These are phyloP conservation scores for Tetramorium simillimum DNA, from an alignment of 1,140 invertebrate genomes.

Conservation along the genomic window DNA sequence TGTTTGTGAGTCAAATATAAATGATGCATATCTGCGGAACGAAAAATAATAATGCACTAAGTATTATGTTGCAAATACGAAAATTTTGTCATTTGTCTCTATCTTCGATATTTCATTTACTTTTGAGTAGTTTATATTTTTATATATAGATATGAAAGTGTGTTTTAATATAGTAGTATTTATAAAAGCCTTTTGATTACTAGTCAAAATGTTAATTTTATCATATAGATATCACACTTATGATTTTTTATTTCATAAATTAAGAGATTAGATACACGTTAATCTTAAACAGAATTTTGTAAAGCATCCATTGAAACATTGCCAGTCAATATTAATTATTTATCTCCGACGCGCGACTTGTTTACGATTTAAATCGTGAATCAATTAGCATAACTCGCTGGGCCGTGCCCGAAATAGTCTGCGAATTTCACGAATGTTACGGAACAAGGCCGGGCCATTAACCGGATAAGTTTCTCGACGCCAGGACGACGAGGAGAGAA, in stretches of 20 bases:
- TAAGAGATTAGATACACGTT: neutral
- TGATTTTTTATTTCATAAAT: neutral
- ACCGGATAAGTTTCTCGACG: slow-evolving; percentile 67
- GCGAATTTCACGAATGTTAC: slow-evolving; percentile 56
- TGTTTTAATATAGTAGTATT: neutral
- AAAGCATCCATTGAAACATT: neutral
- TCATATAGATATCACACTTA: neutral
- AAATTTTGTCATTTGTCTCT: neutral
- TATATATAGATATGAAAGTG: neutral
- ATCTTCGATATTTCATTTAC: neutral
- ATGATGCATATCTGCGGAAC: neutral
- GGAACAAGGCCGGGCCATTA: slow-evolving; percentile 61
- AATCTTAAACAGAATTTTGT: neutral
- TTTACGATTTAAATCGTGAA: slow-evolving; percentile 37
- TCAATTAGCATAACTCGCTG: slow-evolving; percentile 49
- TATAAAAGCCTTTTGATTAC: neutral
- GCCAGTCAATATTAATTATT: slow-evolving; percentile 14
- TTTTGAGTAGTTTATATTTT: neutral
- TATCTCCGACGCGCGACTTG: slow-evolving; percentile 7
- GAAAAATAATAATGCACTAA: neutral
- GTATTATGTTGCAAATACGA: neutral
- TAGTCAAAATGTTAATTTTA: neutral
- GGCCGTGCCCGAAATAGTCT: slow-evolving; percentile 42
- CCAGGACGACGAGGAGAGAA: slow-evolving; percentile 33
- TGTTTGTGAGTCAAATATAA: neutral